Evolutionary conservation across 2,888 invertebrate genomes (phyloP), one percentile per base, ranked within the genome.

Genomic region (Volucella bombylans): DNA sequence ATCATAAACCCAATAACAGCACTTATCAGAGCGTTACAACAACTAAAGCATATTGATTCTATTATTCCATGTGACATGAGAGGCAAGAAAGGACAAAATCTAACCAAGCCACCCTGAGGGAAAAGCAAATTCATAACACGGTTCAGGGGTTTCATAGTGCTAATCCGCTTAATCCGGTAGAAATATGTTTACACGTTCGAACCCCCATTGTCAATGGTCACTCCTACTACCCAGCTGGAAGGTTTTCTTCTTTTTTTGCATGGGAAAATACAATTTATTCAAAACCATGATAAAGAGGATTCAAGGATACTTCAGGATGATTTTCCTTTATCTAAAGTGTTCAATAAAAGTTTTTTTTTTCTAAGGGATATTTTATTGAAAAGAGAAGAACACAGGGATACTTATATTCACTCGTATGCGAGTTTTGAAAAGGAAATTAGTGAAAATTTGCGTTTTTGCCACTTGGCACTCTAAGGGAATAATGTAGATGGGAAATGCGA

Each of bases 221-320:
- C 85, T 72, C 85, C 85, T 77, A 68, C 81, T 47, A 31, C 45
- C 14, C 49, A 41, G 54, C 67, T 50, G 43, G 49, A 55, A 39
- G 31, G 6, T 4, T 31, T 31, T 31, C 31, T 31, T 45, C 41
- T 49, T 68, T 67, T 65, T 10, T 14, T 31, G 74, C 43, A 67
- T 86, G 81, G 81, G 81, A 86, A 86, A 81, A 86, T 86, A 31
- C 31, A 77, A 86, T 86, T 86, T 86, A 79, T 82, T 79, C 73
- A 73, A 79, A 82, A 82, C 73, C 82, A 62, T 68, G 45, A 78
- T 77, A 78, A 85, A 81, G 77, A 77, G 72, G 67, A 52, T 65
- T 81, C 67, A 64, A 55, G 76, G 71, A 82, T 78, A 64, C 68
- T 55, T 50, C 14, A 64, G 67, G 61, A 72, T 50, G 64, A 41